Conservation (phyloP, 1,140 invertebrate genomes). For the Aphelenchoides fujianensis region DNA sequence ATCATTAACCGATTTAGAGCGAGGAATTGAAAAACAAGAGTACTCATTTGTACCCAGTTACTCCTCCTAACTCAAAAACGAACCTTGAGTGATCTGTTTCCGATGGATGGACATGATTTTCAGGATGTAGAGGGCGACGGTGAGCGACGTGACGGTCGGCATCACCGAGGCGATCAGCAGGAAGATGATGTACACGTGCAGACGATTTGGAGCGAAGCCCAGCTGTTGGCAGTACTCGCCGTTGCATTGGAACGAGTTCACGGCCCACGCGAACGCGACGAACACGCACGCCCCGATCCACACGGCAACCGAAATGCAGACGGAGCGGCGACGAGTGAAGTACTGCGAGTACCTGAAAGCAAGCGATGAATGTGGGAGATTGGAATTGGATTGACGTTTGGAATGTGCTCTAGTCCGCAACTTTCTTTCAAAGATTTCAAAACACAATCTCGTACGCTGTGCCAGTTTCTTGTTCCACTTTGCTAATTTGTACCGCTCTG, state of each 20-base stretch:
- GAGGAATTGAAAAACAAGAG: too few relatives aligned
- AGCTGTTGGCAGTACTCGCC: slow-evolving; percentile 44
- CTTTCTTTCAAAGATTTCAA: too few relatives aligned
- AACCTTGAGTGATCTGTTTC: slow-evolving; percentile 47
- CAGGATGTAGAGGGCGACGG: slow-evolving; percentile 54
- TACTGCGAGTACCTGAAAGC: slow-evolving; percentile 34
- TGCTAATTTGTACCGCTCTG: too few relatives aligned
- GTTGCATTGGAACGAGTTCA: slow-evolving; percentile 51
- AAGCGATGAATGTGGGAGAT: neutral
- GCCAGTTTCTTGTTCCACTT: too few relatives aligned
- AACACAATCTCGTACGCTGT: too few relatives aligned
- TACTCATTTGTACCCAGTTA: neutral
- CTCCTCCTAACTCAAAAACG: neutral
- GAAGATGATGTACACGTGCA: slow-evolving; percentile 48
- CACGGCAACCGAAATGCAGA: slow-evolving; percentile 23
- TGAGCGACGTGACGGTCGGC: slow-evolving; percentile 50
- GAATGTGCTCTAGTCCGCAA: too few relatives aligned
- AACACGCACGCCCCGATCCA: slow-evolving; percentile 38
- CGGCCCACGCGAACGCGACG: slow-evolving; percentile 46
- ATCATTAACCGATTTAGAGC: too few relatives aligned
- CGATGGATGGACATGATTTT: slow-evolving; percentile 41
- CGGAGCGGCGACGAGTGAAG: slow-evolving; percentile 34
- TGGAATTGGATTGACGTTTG: too few relatives aligned
- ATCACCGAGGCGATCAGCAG: slow-evolving; percentile 50
- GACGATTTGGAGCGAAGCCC: slow-evolving; percentile 45